Percentiles rank a stretch among this genome's conserved stretches.
phyloP scores from a whole-genome alignment of 53 echinoderm and acorn worm species.

The Echinarachnius parma region DNA sequence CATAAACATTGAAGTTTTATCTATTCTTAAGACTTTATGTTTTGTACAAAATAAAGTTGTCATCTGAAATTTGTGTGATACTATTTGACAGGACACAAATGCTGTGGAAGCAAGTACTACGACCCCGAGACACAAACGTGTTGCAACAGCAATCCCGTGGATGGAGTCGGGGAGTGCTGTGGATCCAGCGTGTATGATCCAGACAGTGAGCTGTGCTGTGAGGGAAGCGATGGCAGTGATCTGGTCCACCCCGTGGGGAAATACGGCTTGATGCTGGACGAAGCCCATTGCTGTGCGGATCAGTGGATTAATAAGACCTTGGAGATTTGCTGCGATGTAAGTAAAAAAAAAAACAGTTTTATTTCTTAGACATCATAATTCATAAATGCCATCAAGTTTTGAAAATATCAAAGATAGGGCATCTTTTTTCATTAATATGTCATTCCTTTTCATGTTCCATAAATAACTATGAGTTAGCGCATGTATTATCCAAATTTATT shows the following conservation, averaged over 20 bases:
- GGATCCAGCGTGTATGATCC: constrained; percentile 41
- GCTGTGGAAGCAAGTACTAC: constrained; percentile 23
- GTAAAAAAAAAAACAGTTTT: no score
- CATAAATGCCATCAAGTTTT: no score
- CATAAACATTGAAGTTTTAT: no score
- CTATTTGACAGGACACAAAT: constrained; percentile 1
- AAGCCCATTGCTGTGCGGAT: constrained; percentile 24
- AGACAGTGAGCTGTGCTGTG: constrained; percentile 49
- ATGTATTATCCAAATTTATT: no score
- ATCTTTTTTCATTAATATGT: no score
- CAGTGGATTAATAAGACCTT: constrained; percentile 19
- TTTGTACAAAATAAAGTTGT: no score
- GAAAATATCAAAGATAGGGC: no score
- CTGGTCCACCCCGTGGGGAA: constrained; percentile 17
- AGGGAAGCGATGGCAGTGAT: background rate
- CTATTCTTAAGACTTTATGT: no score
- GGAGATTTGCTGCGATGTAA: constrained; percentile 26
- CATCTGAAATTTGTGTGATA: no score
- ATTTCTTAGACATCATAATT: no score
- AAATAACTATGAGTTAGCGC: no score
- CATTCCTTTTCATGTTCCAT: no score
- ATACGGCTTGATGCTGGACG: constrained; percentile 11
- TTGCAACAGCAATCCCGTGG: background rate
- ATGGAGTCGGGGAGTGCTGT: constrained; percentile 53
- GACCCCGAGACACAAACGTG: constrained; percentile 4